Evolutionary conservation across 1,140 invertebrate genomes (phyloP), one percentile per base, ranked within the genome.

Genomic region (Forficula auricularia): DNA sequence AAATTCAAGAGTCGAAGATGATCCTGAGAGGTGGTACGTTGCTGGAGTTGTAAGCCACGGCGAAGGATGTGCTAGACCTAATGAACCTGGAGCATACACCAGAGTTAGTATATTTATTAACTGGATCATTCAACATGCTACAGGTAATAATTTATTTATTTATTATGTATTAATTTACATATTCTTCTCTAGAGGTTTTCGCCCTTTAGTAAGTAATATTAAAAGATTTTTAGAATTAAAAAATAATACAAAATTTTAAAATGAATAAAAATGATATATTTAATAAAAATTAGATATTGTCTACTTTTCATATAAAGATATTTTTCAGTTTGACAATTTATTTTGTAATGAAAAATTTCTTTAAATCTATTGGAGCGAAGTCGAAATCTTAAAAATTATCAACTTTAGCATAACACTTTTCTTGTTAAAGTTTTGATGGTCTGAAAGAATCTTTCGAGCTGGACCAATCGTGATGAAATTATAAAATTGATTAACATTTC

Each of bases 81-180:
- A 72, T 42, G 75, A 84, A 55, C 77, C 82, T 6, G 84, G 84
- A n/a, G 79, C 79, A 43, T 89, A 89, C 49, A 84, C 82, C 0
- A 70, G 71, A 57, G 76, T 86, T 14, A 73, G 72, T 30, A 57
- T 73, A n/a, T 84, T 74, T 55, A 50, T 76, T 3, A 55, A 72
- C 33, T 89, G 83, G 84, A 81, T 88, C 42, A 60, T 62, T 42
- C 58, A 66, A 47, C 65, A 67, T 30, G n/a, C n/a, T n/a, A 70
- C 54, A 10, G 41, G 42, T 44, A 20, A 38, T 16, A 19, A 34
- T 27, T 27, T 9, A 18, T 13, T 13, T 16, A 38, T 0, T 2
- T 3, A 15, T 14, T 16, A 14, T 14, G 12, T 14, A 12, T 2
- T 10, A 38, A 38, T 13, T 14, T 13, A n/a, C 36, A 38, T 38